Base-by-base conservation (phyloP, 2,888 invertebrate species). In the Pantelozetes paolii region DNA sequence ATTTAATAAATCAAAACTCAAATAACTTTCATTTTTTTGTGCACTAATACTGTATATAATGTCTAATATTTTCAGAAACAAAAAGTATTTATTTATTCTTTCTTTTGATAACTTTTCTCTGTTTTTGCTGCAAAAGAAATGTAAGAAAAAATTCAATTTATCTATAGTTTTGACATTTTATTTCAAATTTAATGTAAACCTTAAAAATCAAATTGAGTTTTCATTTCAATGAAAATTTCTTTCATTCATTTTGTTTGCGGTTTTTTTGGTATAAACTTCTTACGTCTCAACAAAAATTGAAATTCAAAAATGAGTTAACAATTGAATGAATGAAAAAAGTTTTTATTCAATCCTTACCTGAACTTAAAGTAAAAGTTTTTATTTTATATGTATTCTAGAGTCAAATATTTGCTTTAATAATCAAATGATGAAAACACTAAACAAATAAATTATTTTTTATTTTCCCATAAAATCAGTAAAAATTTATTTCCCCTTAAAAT, bases 271-370 rank as follows among this genome's bases (percentile, higher is more conserved):
- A n/a, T n/a, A n/a, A 8, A 36, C 36, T 36, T 36, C 36, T 50
- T 50, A n/a, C n/a, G 20, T 50, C 20, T 50, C 50, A n/a, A 18
- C 6, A 6, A 50, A 50, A 50, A 50, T 50, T 50, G 50, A 11
- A 50, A 50, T 50, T 50, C 50, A 50, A 15, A 50, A 18, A 6
- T 50, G 20, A 50, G 50, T 50, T 50, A 20, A 50, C 50, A 50
- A 50, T n/a, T n/a, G n/a, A 50, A 11, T 50, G 50, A 50, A 50
- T 50, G 50, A 50, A 50, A 50, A 50, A 18, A n/a, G 18, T 50
- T 50, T 50, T 50, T 18, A 9, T n/a, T 50, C 15, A 50, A 36
- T 36, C 50, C n/a, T n/a, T 50, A 50, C 50, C 50, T 50, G 18
- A 50, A 50, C 50, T 9, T 18, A 50, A 5, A 50, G 50, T 50